These are phyloP conservation scores for Diabrotica balteata DNA, from an alignment of 2,888 invertebrate species.

Conservation along the genomic window DNA sequence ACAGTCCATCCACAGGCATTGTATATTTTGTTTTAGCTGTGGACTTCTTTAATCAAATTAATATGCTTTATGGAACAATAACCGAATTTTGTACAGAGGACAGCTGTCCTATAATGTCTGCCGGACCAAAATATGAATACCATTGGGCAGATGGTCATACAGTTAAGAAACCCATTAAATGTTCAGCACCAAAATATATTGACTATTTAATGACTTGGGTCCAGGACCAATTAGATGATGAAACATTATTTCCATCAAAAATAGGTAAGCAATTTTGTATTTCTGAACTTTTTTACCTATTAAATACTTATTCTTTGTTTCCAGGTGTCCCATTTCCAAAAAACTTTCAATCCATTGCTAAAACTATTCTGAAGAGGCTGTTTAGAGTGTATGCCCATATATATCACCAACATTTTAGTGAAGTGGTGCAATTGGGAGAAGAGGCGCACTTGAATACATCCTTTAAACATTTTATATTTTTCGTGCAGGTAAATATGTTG, in stretches of 20 bases:
- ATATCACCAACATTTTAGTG: conserved; percentile 98
- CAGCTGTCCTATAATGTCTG: conserved; percentile 97
- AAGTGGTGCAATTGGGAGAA: conserved; percentile 96
- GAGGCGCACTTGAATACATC: conserved; percentile 99
- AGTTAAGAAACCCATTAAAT: conserved; percentile 98
- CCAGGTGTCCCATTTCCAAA: conserved; percentile 96
- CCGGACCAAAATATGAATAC: conserved; percentile 99
- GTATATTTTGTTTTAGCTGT: conserved; percentile 79
- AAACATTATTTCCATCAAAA: conserved; percentile 97
- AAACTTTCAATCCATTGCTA: conserved; percentile 95
- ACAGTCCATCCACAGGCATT: no score
- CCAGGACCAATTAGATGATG: conserved; percentile 98
- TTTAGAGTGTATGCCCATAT: conserved; percentile 99
- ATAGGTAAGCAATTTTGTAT: conserved; percentile 68
- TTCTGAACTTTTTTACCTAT: no score
- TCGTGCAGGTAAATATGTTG: conserved; percentile 36
- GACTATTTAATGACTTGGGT: conserved; percentile 99
- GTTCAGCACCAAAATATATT: conserved; percentile 98
- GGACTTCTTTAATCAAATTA: conserved; percentile 99
- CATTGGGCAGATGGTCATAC: conserved; percentile 99
- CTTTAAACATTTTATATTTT: conserved; percentile 92
- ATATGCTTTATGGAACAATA: conserved; percentile 99
- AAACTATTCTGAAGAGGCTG: conserved; percentile 96
- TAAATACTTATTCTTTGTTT: conserved; percentile 13
- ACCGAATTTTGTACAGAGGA: conserved; percentile 99